These are phyloP conservation scores for Diarsia dahlii DNA, from an alignment of 2,888 invertebrate genomes.

Conservation along the genomic window DNA sequence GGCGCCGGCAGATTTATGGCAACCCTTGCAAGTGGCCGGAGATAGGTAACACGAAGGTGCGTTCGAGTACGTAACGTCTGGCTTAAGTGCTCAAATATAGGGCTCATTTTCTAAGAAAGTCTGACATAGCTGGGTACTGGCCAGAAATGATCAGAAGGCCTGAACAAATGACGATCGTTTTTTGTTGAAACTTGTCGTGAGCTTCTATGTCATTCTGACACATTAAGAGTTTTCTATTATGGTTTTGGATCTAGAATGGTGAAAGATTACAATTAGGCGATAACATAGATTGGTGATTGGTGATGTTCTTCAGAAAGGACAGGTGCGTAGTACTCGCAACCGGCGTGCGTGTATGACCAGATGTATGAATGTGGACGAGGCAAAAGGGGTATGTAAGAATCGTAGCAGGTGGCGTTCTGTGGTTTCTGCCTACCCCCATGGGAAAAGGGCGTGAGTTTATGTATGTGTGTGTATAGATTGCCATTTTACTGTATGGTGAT, in stretches of 20 bases:
- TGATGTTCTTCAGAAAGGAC: too few relatives aligned
- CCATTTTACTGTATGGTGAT: too few relatives aligned
- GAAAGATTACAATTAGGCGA: too few relatives aligned
- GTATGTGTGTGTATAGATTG: too few relatives aligned
- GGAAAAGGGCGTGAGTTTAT: too few relatives aligned
- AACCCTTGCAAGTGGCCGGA: constrained; percentile 38
- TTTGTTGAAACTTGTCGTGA: neutral
- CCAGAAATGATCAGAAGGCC: neutral
- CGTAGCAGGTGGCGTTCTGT: too few relatives aligned
- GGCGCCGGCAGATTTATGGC: constrained; percentile 51
- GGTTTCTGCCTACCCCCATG: too few relatives aligned
- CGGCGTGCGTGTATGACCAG: too few relatives aligned
- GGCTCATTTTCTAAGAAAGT: neutral
- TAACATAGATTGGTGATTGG: too few relatives aligned
- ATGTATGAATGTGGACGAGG: too few relatives aligned
- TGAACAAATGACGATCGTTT: neutral
- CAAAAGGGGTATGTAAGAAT: too few relatives aligned
- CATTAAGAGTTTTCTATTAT: neutral
- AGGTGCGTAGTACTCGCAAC: too few relatives aligned
- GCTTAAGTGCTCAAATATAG: neutral
- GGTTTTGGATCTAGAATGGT: neutral
- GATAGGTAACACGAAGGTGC: constrained; percentile 37
- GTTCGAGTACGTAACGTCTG: constrained; percentile 21
- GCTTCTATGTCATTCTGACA: neutral
- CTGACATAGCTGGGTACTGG: neutral